phyloP scores from a whole-genome alignment of 2,797 vertebrate species.

The Sciurus vulgaris region DNA sequence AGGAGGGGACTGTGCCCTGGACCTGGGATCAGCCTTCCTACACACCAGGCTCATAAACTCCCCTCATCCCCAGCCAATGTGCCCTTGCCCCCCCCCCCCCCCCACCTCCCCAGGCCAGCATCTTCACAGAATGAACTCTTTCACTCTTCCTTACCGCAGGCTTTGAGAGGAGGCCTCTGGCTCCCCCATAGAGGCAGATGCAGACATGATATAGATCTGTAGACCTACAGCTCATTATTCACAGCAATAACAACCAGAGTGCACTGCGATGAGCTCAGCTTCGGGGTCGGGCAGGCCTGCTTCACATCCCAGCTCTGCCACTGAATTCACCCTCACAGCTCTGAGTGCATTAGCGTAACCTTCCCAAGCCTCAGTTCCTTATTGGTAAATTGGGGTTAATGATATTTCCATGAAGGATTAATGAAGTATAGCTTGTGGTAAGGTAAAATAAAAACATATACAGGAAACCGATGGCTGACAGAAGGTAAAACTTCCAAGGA shows the following conservation, averaged over 20 bases:
- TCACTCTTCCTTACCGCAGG: background rate
- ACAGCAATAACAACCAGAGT: background rate
- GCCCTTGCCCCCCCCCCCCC: no score
- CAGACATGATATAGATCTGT: background rate
- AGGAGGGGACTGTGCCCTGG: background rate
- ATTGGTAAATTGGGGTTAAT: background rate
- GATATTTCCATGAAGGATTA: background rate
- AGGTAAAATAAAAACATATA: background rate
- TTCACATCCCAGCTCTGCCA: background rate
- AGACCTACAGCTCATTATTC: background rate
- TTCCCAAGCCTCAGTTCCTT: background rate
- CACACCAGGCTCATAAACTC: background rate
- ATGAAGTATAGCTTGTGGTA: background rate
- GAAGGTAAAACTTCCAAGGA: background rate
- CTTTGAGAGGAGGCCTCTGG: background rate
- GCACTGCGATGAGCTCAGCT: background rate
- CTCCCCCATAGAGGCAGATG: accelerated
- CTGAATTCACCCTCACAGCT: background rate
- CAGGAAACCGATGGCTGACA: background rate
- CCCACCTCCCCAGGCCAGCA: background rate
- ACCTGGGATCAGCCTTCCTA: background rate
- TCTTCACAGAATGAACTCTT: background rate
- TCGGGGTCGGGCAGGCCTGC: accelerated
- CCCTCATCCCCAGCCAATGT: no score
- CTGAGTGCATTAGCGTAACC: background rate